A percentile compares a stretch with the other conserved stretches of the same genome.
These are phyloP conservation scores for Conus ventricosus DNA, from an alignment of 1,140 invertebrate species.

Conservation along the genomic window DNA sequence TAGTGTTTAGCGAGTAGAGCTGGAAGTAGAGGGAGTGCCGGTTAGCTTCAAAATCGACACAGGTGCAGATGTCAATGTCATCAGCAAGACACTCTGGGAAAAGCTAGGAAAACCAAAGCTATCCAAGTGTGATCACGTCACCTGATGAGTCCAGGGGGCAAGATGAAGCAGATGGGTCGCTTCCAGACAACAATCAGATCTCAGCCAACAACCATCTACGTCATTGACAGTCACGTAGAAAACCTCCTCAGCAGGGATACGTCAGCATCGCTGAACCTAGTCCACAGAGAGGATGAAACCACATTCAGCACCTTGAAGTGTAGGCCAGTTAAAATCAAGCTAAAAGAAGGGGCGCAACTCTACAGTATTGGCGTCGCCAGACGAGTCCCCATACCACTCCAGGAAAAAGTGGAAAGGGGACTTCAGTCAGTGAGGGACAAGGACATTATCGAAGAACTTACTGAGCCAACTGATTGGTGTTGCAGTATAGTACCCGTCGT, in stretches of 20 bases:
- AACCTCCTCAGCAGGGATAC: slow-evolving; percentile 14
- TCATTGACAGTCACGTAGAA: not conserved
- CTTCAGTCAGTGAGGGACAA: slow-evolving; percentile 11
- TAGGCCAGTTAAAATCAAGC: not conserved
- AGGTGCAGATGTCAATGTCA: slow-evolving; percentile 33
- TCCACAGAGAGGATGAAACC: not conserved
- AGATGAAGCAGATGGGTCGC: not conserved
- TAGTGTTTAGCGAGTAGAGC: not conserved
- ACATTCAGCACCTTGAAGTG: not conserved
- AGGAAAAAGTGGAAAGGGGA: not conserved
- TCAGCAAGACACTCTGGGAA: not conserved
- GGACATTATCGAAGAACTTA: not conserved
- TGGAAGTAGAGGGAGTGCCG: not conserved
- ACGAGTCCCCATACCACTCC: not conserved
- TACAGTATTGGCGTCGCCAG: not conserved
- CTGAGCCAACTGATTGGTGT: slow-evolving; percentile 25
- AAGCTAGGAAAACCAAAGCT: not conserved
- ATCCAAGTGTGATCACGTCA: not conserved
- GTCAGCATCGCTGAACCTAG: not conserved
- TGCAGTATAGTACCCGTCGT: not conserved
- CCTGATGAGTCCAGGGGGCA: not conserved
- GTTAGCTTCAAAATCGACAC: slow-evolving; percentile 40
- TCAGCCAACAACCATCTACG: not conserved
- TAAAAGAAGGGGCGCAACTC: not conserved
- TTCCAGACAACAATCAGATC: slow-evolving; percentile 4